phyloP scores from a whole-genome alignment of 2,888 invertebrate genomes.

The Thumatha senex region DNA sequence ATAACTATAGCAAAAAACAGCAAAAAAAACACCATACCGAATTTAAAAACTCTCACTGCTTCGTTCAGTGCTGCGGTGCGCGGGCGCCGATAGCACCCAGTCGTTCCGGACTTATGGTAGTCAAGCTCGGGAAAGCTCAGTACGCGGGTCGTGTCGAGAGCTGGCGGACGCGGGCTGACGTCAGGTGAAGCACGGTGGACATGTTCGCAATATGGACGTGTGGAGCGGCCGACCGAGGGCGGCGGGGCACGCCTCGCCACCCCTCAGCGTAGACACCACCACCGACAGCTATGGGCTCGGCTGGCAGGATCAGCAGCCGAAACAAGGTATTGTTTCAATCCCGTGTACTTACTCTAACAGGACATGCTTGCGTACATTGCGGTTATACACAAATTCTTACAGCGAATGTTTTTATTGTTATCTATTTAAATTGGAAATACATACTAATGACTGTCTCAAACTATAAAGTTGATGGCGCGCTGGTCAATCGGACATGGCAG shows the following conservation, averaged over 20 bases:
- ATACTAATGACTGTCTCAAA: no score
- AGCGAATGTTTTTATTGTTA: conserved; percentile 3
- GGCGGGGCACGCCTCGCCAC: conserved; percentile 76
- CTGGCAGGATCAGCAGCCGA: conserved; percentile 87
- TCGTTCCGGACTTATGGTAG: conserved; percentile 36
- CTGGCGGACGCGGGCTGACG: conserved; percentile 65
- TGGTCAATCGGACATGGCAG: no score
- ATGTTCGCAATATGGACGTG: conserved; percentile 87
- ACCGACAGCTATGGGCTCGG: conserved; percentile 89
- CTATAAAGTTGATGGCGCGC: no score
- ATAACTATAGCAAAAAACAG: conserved; percentile 8
- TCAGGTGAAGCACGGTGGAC: conserved; percentile 48
- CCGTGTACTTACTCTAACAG: background rate
- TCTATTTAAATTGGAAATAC: no score
- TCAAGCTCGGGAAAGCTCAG: conserved; percentile 63
- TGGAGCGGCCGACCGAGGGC: conserved; percentile 87
- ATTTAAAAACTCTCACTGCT: conserved; percentile 52
- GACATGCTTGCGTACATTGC: conserved; percentile 7
- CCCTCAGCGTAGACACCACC: conserved; percentile 88
- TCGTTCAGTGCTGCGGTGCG: conserved; percentile 40
- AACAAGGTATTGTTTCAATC: conserved; percentile 59
- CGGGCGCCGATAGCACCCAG: conserved; percentile 41
- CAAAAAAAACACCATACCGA: conserved; percentile 37
- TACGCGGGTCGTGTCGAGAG: conserved; percentile 67
- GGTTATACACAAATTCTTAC: background rate